These are phyloP conservation scores for Pipistrellus pygmaeus DNA, from an alignment of 2,797 vertebrate species.

Conservation along the genomic window DNA sequence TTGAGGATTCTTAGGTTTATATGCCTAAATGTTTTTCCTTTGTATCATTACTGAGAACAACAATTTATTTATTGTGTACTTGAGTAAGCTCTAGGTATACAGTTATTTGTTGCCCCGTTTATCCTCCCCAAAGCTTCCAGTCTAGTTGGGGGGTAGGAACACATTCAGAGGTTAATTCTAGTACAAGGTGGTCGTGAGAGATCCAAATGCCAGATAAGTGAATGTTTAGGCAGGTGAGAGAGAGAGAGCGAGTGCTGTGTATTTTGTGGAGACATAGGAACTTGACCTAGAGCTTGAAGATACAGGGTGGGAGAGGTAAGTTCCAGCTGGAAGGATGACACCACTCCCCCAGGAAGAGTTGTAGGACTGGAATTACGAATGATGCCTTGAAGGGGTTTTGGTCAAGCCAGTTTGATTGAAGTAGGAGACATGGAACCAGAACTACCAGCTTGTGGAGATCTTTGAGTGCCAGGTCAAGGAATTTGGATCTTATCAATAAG, in stretches of 20 bases:
- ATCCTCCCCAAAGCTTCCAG: background rate
- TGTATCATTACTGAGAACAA: background rate
- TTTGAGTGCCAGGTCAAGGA: background rate
- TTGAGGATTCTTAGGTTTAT: conserved; percentile 29
- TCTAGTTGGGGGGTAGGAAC: conserved; percentile 1
- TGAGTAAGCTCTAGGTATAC: background rate
- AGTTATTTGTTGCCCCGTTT: background rate
- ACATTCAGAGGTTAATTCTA: background rate
- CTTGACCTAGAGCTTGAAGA: conserved; percentile 14
- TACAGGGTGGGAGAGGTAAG: background rate
- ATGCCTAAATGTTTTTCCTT: background rate
- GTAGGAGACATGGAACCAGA: background rate
- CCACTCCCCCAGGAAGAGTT: rapidly evolving
- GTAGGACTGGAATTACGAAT: background rate
- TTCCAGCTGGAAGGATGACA: background rate
- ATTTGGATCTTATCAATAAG: background rate
- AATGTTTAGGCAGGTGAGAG: background rate
- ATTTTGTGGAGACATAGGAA: conserved; percentile 7
- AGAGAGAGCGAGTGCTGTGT: background rate
- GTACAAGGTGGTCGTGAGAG: background rate
- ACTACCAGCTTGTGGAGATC: background rate
- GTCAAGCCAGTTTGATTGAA: conserved; percentile 6
- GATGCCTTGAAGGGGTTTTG: background rate
- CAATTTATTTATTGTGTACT: background rate
- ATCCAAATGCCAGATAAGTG: background rate